These are phyloP conservation scores for Rhinophrynus dorsalis DNA, from an alignment of 2,797 vertebrate genomes.

Conservation along the genomic window DNA sequence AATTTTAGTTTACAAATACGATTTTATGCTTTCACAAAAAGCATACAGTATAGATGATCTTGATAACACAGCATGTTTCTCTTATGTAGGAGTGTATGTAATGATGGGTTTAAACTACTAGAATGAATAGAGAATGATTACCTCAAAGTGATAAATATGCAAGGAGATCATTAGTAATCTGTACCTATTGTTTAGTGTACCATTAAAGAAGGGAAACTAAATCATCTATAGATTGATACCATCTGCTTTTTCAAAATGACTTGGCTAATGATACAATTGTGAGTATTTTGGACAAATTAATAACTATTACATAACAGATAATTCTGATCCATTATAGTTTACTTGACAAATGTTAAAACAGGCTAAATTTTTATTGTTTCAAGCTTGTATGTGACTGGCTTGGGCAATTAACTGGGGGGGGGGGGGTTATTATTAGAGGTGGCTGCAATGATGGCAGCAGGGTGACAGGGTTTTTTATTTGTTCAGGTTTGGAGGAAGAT, in stretches of 20 bases:
- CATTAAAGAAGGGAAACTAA: slow-evolving; percentile 1
- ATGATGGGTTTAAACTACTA: slow-evolving; percentile 5
- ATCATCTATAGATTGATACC: slow-evolving; percentile 24
- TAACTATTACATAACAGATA: neutral
- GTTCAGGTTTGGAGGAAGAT: too few species aligned
- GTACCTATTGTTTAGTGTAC: slow-evolving; percentile 26
- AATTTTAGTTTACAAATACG: too few species aligned
- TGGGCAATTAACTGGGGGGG: too few species aligned
- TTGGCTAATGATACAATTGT: neutral
- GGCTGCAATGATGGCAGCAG: too few species aligned
- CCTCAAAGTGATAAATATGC: slow-evolving; percentile 35
- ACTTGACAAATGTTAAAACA: slow-evolving; percentile 52
- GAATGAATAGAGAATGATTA: slow-evolving; percentile 44
- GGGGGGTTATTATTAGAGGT: too few species aligned
- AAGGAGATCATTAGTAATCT: slow-evolving; percentile 32
- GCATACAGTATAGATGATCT: slow-evolving; percentile 1
- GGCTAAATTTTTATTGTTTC: too few species aligned
- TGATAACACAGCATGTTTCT: slow-evolving; percentile 3
- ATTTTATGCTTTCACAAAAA: too few species aligned
- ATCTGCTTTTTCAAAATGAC: slow-evolving; percentile 29
- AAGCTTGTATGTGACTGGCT: too few species aligned
- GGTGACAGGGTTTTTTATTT: too few species aligned
- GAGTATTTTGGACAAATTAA: neutral
- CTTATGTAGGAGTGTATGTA: slow-evolving; percentile 1
- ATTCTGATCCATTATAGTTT: neutral